Evolutionary conservation across 2,113 vertebrate species (phyloP), one percentile per base, ranked within the genome.

Genomic region (Corythoichthys haematopterus): DNA sequence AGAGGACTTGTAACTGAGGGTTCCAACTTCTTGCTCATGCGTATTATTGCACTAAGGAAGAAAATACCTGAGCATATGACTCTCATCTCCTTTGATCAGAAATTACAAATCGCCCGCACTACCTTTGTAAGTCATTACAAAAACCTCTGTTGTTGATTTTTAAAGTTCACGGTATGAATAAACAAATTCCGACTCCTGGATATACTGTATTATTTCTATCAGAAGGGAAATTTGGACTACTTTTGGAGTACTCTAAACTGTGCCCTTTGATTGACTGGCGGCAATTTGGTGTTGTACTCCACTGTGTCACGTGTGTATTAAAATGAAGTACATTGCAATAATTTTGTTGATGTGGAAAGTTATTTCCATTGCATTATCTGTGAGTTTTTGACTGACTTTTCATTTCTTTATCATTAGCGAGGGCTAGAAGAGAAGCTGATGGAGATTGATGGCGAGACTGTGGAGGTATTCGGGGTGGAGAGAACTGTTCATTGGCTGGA

Each of bases 1-100:
- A 62, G 0, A 1, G 96, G 95, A 3, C 86, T 97, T 64, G 53
- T 98, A 68, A 94, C 90, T 0, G 94, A 96, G 67, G 93, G 92
- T 0, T 93, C 95, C 80, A 92, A 87, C 81, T 76, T 98, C 45
- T 81, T 98, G 65, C 73, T 98, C 71, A 85, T 95, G 84, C 92
- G 96, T 47, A 82, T 96, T 70, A 80, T 98, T 57, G 92, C 92
- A 3, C 74, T 84, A 47, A 86, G 78, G 63, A 87, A 38, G 67
- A 81, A 47, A 0, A 78, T 94, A 35, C 93, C 94, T 38, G 79
- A 84, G 0, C 10, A 85, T 7, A 88, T 94, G 75, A 14, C 38
- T 28, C 97, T 96, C 76, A 88, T 94, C 0, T 74, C 93, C 61
- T 85, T 96, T 3, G 86, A 95, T 79, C 65, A 63, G 0, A 86